Evolutionary conservation across 1,140 invertebrate genomes (phyloP), one percentile per base, ranked within the genome.

Genomic region (Cherax quadricarinatus): DNA sequence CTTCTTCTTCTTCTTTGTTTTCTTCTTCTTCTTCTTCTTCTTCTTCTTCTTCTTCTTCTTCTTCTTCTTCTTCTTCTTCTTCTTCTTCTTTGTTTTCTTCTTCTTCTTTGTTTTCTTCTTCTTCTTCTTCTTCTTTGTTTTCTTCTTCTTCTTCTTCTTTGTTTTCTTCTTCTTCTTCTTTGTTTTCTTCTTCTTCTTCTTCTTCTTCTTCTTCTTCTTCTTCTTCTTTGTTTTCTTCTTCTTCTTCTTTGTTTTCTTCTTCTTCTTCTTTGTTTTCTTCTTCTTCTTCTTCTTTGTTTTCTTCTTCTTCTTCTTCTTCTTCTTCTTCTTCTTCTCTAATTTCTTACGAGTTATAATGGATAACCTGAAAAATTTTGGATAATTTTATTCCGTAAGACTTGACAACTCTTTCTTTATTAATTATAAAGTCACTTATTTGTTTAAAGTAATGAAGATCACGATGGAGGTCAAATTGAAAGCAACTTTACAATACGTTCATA

Each of bases 1-100:
- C 53, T 12, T 66, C 82, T 83, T 81, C 82, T 70, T 57, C 70
- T 87, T 48, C n/a, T 49, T 49, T 30, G n/a, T 41, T 86, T 30
- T 51, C 9, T 48, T 84, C 16, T 84, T 57, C 7, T 49, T 86
- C 83, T 86, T 21, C 18, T 18, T 84, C 2, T 57, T 9, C 60
- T 10, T 41, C 41, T 51, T 10, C 7, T 41, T 21, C 41, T 48
- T 41, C 30, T 21, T 48, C 41, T 21, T 41, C 10, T 9, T 41
- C 21, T 62, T n/a, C 9, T 57, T n/a, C 30, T 57, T 14, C 12
- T 14, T 57, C 53, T 57, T 14, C 12, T 14, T 57, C 57, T 62
- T 16, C 66, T 7, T 66, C 83, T 85, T 4, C 70, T 6, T 85
- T 0, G 70, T 41, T 16, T 30, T 79, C 66, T 75, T 5, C 49